Base-by-base conservation (phyloP, 2,888 invertebrate genomes). In the Psylliodes chrysocephalus region DNA sequence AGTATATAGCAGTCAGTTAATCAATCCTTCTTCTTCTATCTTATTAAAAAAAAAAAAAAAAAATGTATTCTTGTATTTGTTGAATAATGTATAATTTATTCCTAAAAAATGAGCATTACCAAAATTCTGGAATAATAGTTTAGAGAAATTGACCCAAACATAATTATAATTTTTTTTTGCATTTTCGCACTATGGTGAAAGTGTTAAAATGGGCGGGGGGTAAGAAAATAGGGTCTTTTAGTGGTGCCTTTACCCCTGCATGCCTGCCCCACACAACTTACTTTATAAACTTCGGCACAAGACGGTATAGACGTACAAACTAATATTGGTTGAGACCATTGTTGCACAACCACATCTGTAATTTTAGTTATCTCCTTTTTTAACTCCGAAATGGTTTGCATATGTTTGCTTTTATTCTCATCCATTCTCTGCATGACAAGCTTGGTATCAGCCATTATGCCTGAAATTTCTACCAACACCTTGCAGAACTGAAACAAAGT, bases 391-490 rank as follows among this genome's bases (percentile, higher is more conserved):
- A 80, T 64, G 46, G 71, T 49, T 17, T 17, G 4, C 47, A 69
- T 68, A 4, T 74, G 69, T 1, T 68, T 35, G 18, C 57, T 54
- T 7, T 77, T 66, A 42, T 73, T 57, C 0, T 17, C 18, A 30
- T 74, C 17, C 53, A 78, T 77, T 10, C 71, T 71, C 42, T 76
- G 63, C 52, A 81, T 60, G 6, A 74, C 61, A 1, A 53, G 62
- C 3, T 79, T 63, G 49, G 81, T 81, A 59, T 79, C 78, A 3
- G 76, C 62, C 12, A 81, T 77, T 2, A 75, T 60, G 63, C 80
- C 73, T 1, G 75, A 69, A 40, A 79, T 78, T 57, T 80, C 80
- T 4, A 78, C 77, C 56, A 81, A 67, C 0, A 79, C 79, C 63
- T 78, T 74, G 0, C 78, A 73, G 19, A 81, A 60, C 17, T 79